A percentile compares a stretch with the other conserved stretches of the same genome.
Evolutionary conservation across 2,797 vertebrate genomes (phyloP).

Genomic region (Valencia hispanica): DNA sequence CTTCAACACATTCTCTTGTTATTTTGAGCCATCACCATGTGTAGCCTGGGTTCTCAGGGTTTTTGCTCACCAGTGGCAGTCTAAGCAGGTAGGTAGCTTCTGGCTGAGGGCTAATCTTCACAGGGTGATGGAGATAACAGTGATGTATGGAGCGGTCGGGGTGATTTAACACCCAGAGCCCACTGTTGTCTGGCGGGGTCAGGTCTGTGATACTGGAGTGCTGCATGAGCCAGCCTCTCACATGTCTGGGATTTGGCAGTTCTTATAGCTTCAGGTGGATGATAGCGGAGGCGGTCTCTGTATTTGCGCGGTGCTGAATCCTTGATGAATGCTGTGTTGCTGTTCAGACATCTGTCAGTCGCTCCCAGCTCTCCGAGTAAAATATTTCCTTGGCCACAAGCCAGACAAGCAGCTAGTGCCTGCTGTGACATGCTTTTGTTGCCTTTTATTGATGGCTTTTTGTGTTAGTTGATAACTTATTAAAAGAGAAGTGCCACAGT

Average conservation of each 20-base stretch:
- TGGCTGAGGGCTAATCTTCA: conserved; percentile 73
- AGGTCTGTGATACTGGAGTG: conserved; percentile 60
- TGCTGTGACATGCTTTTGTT: conserved; percentile 28
- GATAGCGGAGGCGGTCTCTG: conserved; percentile 32
- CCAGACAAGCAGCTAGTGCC: conserved; percentile 31
- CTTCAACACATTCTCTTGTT: conserved; percentile 16
- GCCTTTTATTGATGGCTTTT: conserved; percentile 31
- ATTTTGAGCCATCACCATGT: conserved; percentile 39
- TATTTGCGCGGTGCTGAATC: conserved; percentile 52
- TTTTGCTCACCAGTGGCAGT: conserved; percentile 32
- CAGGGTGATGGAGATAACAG: conserved; percentile 74
- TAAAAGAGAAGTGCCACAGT: not conserved
- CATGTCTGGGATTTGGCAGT: conserved; percentile 51
- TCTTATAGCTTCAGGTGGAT: conserved; percentile 67
- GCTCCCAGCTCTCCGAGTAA: conserved; percentile 51
- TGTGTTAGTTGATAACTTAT: conserved; percentile 12
- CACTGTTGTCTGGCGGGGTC: conserved; percentile 73
- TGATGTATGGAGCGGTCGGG: conserved; percentile 74
- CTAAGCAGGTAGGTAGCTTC: conserved; percentile 45
- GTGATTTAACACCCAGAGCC: conserved; percentile 73
- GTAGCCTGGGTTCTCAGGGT: conserved; percentile 21
- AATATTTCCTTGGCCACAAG: conserved; percentile 50
- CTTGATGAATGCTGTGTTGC: conserved; percentile 61
- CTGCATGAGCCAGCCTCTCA: conserved; percentile 57
- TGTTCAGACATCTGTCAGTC: conserved; percentile 67